Conservation (phyloP, 2,888 invertebrate species). For the Acheta domesticus region DNA sequence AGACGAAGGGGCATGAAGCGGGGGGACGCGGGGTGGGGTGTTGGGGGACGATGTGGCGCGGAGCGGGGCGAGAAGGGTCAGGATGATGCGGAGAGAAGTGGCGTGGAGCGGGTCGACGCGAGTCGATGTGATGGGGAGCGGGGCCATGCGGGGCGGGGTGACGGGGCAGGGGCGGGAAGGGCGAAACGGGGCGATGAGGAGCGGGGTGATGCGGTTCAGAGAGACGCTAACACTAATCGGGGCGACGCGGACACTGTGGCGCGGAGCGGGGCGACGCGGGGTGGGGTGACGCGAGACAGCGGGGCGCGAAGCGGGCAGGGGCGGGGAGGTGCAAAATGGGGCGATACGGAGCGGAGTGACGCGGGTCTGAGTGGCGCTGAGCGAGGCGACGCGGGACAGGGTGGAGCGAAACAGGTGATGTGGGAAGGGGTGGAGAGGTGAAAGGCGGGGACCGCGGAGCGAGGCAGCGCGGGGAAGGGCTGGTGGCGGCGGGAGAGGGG, state of each 20-base stretch:
- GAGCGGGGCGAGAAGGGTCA: no score
- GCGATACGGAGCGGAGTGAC: background rate
- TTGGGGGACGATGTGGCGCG: background rate
- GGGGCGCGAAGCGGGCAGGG: background rate
- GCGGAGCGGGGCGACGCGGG: no score
- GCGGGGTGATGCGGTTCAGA: no score
- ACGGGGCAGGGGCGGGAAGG: no score
- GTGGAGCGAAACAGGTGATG: background rate
- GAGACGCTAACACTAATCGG: no score
- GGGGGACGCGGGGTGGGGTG: background rate
- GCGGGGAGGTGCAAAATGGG: background rate
- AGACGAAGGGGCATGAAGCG: background rate
- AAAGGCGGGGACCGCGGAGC: background rate
- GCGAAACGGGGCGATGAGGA: no score
- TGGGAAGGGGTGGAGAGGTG: background rate
- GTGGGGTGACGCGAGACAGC: background rate
- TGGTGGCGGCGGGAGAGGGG: background rate
- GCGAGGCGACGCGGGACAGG: no score
- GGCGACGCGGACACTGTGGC: no score
- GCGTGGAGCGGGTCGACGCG: background rate
- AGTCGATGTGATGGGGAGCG: background rate
- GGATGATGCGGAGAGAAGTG: no score
- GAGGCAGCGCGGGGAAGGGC: background rate
- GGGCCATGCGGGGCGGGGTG: background rate
- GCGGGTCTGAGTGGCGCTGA: background rate